Conservation (phyloP, 2,888 invertebrate genomes). For the Plutella xylostella region DNA sequence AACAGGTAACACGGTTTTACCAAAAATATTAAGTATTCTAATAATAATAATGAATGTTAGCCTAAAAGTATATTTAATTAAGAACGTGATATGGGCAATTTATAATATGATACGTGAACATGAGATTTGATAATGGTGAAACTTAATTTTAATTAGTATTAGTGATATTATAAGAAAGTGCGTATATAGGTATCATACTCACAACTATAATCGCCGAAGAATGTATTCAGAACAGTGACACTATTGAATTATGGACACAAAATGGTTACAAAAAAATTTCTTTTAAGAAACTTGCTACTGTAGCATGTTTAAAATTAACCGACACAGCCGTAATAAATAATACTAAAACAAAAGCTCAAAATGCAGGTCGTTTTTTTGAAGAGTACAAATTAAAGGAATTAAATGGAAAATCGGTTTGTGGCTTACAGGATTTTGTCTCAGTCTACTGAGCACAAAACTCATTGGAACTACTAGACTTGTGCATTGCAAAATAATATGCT, state of each 20-base stretch:
- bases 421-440: conserved; percentile 33
- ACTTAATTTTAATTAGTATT: conserved; percentile 12
- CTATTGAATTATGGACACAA: no score
- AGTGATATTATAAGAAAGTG: no score
- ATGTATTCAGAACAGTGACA: no score
- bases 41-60: conserved; percentile 5
- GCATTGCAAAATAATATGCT: background rate
- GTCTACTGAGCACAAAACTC: conserved; percentile 34
- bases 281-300: no score
- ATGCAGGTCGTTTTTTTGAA: no score
- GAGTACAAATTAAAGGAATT: conserved; percentile 31
- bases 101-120: conserved; percentile 31
- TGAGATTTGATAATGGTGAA: conserved; percentile 24
- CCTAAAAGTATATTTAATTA: conserved; percentile 27
- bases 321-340: no score
- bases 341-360: no score
- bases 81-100: conserved; percentile 34
- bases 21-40: conserved; percentile 4
- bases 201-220: no score
- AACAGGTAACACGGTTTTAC: background rate
- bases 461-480: conserved; percentile 2
- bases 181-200: no score
- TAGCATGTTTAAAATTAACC: no score
- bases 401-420: conserved; percentile 35
- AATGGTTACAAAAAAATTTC: no score